Percentiles rank a stretch among this genome's conserved stretches.
phyloP scores from a whole-genome alignment of 2,113 vertebrate genomes.

The Elephas maximus region DNA sequence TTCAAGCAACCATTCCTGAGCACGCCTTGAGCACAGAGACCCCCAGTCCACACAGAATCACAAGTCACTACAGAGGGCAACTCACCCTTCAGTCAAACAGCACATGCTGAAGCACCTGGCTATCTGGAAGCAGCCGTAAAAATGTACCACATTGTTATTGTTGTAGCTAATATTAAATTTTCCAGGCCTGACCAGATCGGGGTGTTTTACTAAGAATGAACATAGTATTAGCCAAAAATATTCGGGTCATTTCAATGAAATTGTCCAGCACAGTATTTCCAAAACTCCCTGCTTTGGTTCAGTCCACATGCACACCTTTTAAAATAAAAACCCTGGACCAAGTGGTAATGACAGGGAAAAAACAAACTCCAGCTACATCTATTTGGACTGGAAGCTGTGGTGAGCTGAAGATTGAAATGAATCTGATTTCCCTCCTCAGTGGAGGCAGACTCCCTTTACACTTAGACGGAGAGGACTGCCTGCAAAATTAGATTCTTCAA shows the following conservation, averaged over 20 bases:
- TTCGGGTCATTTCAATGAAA: slow-evolving; percentile 65
- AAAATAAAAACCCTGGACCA: slow-evolving; percentile 70
- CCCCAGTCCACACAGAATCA: neutral
- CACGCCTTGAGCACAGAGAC: neutral
- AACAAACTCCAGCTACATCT: slow-evolving; percentile 51
- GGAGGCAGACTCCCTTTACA: slow-evolving; percentile 31
- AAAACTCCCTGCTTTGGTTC: slow-evolving; percentile 70
- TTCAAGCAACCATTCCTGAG: neutral
- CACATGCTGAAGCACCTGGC: neutral
- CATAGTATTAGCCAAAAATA: slow-evolving; percentile 60
- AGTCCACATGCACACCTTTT: slow-evolving; percentile 62
- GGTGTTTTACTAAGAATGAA: slow-evolving; percentile 23
- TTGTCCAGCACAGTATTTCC: slow-evolving; percentile 56
- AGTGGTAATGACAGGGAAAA: slow-evolving; percentile 62
- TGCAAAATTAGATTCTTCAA: slow-evolving; percentile 83
- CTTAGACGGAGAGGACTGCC: slow-evolving; percentile 66
- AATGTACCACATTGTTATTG: neutral
- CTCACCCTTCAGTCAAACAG: neutral
- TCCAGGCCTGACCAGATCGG: neutral
- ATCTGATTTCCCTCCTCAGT: slow-evolving; percentile 68
- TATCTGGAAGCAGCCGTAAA: neutral
- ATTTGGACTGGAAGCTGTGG: slow-evolving; percentile 64
- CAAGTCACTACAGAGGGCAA: too few relatives aligned
- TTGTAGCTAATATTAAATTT: neutral
- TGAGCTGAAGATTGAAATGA: slow-evolving; percentile 58